phyloP scores from a whole-genome alignment of 2,797 vertebrate species.

The Garrulus glandarius region DNA sequence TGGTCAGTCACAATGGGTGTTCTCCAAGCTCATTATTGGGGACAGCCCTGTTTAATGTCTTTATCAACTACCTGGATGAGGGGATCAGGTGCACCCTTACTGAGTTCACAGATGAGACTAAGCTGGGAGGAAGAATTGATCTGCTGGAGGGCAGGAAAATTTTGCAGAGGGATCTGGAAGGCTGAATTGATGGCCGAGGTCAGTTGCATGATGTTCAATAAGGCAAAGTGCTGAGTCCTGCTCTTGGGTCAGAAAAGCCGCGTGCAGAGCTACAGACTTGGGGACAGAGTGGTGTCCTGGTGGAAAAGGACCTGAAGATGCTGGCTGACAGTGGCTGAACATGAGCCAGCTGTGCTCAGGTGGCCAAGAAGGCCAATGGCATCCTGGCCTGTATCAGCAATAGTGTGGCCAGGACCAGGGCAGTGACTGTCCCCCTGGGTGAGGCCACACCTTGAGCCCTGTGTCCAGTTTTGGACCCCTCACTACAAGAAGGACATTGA shows the following conservation, averaged over 20 bases:
- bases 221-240: background rate
- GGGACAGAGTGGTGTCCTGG: background rate
- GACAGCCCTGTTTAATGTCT: background rate
- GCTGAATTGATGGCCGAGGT: background rate
- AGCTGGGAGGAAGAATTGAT: background rate
- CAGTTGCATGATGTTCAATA: background rate
- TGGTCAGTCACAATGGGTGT: fast-evolving
- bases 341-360: background rate
- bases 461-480: background rate
- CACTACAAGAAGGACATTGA: too few species aligned
- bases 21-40: background rate
- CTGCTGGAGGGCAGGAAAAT: background rate
- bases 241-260: background rate
- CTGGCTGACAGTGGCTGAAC: too few species aligned
- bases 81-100: background rate
- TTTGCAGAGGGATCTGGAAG: background rate
- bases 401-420: background rate
- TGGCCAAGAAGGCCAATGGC: too few species aligned
- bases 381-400: background rate
- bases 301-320: background rate
- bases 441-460: background rate
- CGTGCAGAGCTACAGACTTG: background rate
- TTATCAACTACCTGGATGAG: background rate
- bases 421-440: background rate
- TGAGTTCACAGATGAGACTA: background rate